phyloP scores from a whole-genome alignment of 2,888 invertebrate species.

The Amblyjoppa proteus region DNA sequence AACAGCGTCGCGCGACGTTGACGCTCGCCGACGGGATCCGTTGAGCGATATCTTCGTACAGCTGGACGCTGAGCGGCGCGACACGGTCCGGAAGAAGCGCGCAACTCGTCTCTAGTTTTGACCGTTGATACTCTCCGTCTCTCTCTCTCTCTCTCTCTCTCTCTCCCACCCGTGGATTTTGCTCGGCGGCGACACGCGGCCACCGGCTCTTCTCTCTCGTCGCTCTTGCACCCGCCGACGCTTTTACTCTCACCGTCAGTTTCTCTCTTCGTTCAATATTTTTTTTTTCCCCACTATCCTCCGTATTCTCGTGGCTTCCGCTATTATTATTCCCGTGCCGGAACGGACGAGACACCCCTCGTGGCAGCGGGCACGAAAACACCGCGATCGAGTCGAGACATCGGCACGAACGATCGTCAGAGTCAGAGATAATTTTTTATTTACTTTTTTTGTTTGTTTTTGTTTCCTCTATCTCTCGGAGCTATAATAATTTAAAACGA shows the following conservation, averaged over 20 bases:
- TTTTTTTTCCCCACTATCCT: not conserved
- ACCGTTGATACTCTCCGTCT: not conserved
- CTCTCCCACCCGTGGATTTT: not conserved
- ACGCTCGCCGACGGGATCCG: constrained; percentile 17
- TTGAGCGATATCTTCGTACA: not conserved
- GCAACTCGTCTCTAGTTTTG: not conserved
- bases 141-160: not conserved
- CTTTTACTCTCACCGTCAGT: not conserved
- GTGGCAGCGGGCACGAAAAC: not conserved
- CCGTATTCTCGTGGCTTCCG: not conserved
- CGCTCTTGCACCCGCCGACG: not conserved
- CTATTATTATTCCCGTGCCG: constrained; percentile 1
- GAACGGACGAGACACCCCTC: not conserved
- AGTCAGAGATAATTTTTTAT: not conserved
- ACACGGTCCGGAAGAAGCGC: constrained; percentile 5
- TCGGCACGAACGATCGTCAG: constrained; percentile 12
- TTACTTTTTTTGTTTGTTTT: not conserved
- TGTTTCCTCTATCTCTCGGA: not conserved
- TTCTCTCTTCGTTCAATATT: not conserved
- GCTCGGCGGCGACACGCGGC: not conserved
- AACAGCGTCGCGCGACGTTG: not conserved
- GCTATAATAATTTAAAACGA: not conserved
- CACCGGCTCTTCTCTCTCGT: constrained; percentile 1
- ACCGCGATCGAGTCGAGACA: not conserved
- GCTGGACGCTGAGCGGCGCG: constrained; percentile 8